These are phyloP conservation scores for Hormiphora californensis DNA, from an alignment of 37 sponge, comb jelly and placozoan species.

Conservation along the genomic window DNA sequence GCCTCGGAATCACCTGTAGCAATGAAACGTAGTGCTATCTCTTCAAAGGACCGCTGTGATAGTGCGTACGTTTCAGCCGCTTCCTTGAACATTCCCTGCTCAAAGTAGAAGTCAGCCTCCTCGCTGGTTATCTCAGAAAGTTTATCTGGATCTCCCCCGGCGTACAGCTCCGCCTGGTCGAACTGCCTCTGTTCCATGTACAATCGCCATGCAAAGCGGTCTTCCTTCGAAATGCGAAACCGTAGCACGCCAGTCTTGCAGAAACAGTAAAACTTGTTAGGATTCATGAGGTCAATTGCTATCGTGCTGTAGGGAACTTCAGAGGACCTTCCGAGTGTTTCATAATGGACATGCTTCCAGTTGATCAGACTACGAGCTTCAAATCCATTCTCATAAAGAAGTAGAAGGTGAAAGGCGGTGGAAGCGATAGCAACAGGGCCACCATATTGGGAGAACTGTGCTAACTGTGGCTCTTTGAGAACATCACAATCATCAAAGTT, in stretches of 20 bases:
- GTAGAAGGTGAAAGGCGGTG: conserved; percentile 7
- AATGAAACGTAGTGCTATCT: conserved; percentile 87
- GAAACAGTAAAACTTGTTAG: conserved; percentile 11
- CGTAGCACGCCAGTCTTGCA: conserved; percentile 15
- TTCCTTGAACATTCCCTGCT: conserved; percentile 65
- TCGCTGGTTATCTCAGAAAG: conserved; percentile 41
- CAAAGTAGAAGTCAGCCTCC: conserved; percentile 79
- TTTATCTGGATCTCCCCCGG: conserved; percentile 57
- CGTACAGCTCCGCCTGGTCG: conserved; percentile 76
- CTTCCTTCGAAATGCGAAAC: conserved; percentile 50
- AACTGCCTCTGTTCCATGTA: conserved; percentile 74
- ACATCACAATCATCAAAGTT: conserved; percentile 37
- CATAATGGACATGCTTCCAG: conserved; percentile 55
- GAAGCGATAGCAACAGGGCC: conserved; percentile 22
- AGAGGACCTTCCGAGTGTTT: not conserved
- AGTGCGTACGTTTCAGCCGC: conserved; percentile 78
- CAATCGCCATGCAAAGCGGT: conserved; percentile 76
- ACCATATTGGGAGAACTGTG: conserved; percentile 10
- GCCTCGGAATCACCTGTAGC: conserved; percentile 8
- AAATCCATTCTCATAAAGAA: conserved; percentile 46
- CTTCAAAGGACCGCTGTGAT: conserved; percentile 86
- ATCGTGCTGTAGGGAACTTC: not conserved
- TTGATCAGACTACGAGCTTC: conserved; percentile 26
- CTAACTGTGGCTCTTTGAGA: not conserved
- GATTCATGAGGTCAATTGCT: conserved; percentile 31